phyloP scores from a whole-genome alignment of 2,113 vertebrate species.

The Chaenocephalus aceratus region DNA sequence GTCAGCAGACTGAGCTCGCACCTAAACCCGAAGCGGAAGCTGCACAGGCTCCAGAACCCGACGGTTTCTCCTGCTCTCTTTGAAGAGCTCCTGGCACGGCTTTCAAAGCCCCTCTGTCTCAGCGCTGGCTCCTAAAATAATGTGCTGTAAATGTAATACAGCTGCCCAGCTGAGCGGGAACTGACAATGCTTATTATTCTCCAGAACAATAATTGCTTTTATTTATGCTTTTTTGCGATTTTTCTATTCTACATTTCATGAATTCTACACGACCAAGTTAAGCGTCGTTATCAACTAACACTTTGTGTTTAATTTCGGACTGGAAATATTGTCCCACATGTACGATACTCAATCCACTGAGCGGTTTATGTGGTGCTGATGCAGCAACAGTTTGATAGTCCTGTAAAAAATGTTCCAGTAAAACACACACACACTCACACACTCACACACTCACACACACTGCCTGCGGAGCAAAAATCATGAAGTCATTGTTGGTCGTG shows the following conservation, averaged over 20 bases:
- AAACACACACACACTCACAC: conserved; percentile 11
- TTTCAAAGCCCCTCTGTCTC: conserved; percentile 69
- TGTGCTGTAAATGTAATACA: conserved; percentile 68
- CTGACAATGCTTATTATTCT: conserved; percentile 61
- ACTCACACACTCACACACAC: conserved; percentile 33
- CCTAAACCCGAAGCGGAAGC: conserved; percentile 65
- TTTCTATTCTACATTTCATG: conserved; percentile 18
- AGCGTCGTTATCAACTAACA: neutral
- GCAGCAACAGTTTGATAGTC: conserved; percentile 55
- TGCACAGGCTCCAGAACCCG: conserved; percentile 48
- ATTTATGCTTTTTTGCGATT: neutral
- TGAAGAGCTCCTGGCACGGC: conserved; percentile 71
- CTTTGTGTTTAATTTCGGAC: conserved; percentile 9
- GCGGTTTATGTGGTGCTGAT: conserved; percentile 69
- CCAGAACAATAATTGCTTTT: conserved; percentile 44
- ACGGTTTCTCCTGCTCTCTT: conserved; percentile 56
- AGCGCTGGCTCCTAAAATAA: conserved; percentile 66
- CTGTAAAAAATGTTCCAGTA: conserved; percentile 61
- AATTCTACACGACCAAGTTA: neutral
- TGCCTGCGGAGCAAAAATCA: conserved; percentile 36
- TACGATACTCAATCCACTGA: conserved; percentile 37
- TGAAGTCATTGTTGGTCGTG: conserved; percentile 61
- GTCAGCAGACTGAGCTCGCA: conserved; percentile 10
- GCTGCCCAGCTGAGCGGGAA: conserved; percentile 62
- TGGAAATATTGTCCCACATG: conserved; percentile 36